Evolutionary conservation across 2,888 invertebrate species (phyloP), one percentile per base, ranked within the genome.

Genomic region (Ophonus ardosiacus): DNA sequence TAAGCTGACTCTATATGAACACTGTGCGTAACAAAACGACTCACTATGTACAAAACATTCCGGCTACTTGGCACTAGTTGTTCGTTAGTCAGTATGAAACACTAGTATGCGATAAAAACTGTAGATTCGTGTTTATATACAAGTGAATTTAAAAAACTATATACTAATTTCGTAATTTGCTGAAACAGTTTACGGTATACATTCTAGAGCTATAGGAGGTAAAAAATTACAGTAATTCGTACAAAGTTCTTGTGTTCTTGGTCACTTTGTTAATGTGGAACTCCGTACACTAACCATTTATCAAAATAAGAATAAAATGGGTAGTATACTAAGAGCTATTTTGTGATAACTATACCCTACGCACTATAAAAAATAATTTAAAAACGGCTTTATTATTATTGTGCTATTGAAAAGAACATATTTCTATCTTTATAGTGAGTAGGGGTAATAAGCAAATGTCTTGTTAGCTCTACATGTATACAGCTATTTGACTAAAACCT

Each of bases 61-160:
- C 43, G 43, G 43, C 71, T 31, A 68, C 18, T 74, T 74, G 71
- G 71, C 71, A 74, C 71, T 43, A 74, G 71, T 10, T 40, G 71
- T 43, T 74, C 71, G 68, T 13, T 68, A 68, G 40, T 40, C 38
- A 74, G 43, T 68, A 74, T 43, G 65, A 65, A 65, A 65, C 65
- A 65, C 65, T 65, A 65, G 18, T 61, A 61, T 63, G 63, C 63
- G 21, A 68, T 68, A 18, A 74, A 74, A 74, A 74, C 43, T 18
- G 71, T 74, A 68, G 68, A 76, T 76, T 68, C 76, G 76, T 76
- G 76, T 76, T 76, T 78, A 78, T 78, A 57, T 78, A 78, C 78
- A 78, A 78, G 78, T 78, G 78, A 78, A 78, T 78, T 78, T 78
- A 78, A 57, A 78, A 78, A 78, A 78, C 59, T 76, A 68, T 31